Evolutionary conservation across 2,888 invertebrate species (phyloP).

Genomic region (Rotaria macrura): DNA sequence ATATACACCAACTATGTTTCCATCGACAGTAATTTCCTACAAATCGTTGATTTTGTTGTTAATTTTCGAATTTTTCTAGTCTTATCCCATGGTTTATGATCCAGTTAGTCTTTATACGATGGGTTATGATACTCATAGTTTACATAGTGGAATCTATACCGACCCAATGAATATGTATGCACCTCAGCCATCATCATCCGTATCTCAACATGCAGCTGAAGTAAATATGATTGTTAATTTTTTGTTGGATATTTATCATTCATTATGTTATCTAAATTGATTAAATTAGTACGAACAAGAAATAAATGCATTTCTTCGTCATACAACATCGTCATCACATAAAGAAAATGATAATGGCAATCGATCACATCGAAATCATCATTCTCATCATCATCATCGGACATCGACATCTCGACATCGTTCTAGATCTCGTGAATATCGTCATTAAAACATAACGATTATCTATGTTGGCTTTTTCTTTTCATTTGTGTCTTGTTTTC

Average conservation of each 20-base stretch:
- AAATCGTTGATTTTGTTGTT: background rate
- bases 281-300: slow-evolving; percentile 16
- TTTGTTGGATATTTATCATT: too few species aligned
- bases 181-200: background rate
- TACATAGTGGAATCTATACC: background rate
- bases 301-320: background rate
- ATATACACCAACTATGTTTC: background rate
- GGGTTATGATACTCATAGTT: background rate
- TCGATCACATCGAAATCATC: background rate
- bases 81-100: background rate
- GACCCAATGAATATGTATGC: background rate
- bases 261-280: background rate
- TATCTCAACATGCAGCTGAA: background rate
- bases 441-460: background rate
- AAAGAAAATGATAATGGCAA: background rate
- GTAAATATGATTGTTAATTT: background rate
- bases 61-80: background rate
- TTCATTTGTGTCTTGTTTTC: background rate
- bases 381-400: background rate
- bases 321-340: background rate
- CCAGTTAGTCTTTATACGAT: background rate
- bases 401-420: background rate
- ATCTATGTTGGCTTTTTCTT: background rate
- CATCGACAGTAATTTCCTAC: background rate
- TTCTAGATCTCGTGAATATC: background rate